Base-by-base conservation (phyloP, 2,113 vertebrate genomes). In the Platanista minor region DNA sequence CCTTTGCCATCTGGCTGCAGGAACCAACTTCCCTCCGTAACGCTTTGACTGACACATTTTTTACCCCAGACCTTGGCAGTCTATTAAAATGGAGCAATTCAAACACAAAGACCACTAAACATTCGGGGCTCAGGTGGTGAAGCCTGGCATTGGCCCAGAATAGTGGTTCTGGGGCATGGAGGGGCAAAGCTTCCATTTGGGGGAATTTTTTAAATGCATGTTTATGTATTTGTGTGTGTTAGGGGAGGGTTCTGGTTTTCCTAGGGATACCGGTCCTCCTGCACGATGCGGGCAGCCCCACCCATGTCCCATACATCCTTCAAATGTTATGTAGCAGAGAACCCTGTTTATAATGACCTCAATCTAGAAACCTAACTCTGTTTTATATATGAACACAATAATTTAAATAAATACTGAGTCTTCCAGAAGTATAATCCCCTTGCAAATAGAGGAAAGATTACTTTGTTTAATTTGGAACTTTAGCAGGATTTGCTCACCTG, bases 381-480 rank as follows among this genome's bases (percentile, higher is more conserved):
- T 54, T 69, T 84, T 91, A 59, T 41, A 89, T 17, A 80, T 6
- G 4, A 49, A 64, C 15, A 33, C 11, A 67, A 41, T 49, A 46
- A 85, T 96, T 97, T 83, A n/a, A 75, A 67, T 43, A 90, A 90
- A 90, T 52, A 52, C 6, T 23, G 21, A 69, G 46, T 54, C 66
- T 90, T 92, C 46, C 39, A 93, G 77, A 86, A 78, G 86, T 67
- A 33, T 17, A 91, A 27, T 81, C 72, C 66, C 21, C 18, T 90
- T 88, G 6, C 23, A 94, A 81, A 41, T 4, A 62, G 41, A 96
- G 41, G n/a, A 92, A 43, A 74, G 41, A 78, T 89, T 31, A 23
- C 15, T 92, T 81, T 87, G 31, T 95, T 87, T 66, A 88, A 69
- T 91, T 90, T 94, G 78, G 87, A 91, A 69, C 23, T 43, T 78